Percentiles rank a stretch among this genome's conserved stretches.
Conservation (phyloP, 2,888 invertebrate genomes). For the Agelastica alni region DNA sequence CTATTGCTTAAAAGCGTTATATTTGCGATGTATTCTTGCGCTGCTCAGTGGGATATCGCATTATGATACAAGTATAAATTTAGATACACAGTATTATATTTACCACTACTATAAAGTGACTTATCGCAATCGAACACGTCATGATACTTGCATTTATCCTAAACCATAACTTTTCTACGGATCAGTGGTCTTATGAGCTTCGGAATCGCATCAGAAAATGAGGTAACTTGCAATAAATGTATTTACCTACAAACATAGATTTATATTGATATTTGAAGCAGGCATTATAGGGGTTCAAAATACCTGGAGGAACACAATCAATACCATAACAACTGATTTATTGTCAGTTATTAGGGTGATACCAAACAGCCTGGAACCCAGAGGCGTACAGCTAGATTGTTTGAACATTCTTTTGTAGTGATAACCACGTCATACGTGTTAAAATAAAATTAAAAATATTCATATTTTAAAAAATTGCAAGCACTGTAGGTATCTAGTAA, state of each 20-base stretch:
- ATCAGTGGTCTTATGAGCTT: constrained; percentile 1
- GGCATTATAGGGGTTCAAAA: constrained; percentile 21
- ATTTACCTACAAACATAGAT: constrained; percentile 27
- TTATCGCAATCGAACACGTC: constrained; percentile 4
- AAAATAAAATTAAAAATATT: too few species aligned
- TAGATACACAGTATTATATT: neutral
- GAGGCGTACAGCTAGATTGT: too few species aligned
- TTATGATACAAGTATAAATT: constrained; percentile 1
- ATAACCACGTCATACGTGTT: too few species aligned
- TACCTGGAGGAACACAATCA: constrained; percentile 13
- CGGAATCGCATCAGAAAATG: constrained; percentile 1
- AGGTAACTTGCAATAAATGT: constrained; percentile 15
- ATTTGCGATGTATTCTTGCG: neutral
- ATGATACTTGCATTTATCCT: neutral
- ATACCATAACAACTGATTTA: constrained; percentile 1
- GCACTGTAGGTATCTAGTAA: too few species aligned
- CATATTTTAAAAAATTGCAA: too few species aligned
- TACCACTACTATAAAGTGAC: constrained; percentile 3
- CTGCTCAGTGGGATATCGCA: neutral
- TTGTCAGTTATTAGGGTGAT: constrained; percentile 9
- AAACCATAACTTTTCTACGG: constrained; percentile 6
- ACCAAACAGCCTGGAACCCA: neutral
- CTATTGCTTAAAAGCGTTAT: neutral
- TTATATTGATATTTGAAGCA: constrained; percentile 19
- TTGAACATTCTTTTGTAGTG: too few species aligned